Percentiles rank a stretch among this genome's conserved stretches.
Evolutionary conservation across 2,113 vertebrate genomes (phyloP).

Genomic region (Cyphotilapia sp.): DNA sequence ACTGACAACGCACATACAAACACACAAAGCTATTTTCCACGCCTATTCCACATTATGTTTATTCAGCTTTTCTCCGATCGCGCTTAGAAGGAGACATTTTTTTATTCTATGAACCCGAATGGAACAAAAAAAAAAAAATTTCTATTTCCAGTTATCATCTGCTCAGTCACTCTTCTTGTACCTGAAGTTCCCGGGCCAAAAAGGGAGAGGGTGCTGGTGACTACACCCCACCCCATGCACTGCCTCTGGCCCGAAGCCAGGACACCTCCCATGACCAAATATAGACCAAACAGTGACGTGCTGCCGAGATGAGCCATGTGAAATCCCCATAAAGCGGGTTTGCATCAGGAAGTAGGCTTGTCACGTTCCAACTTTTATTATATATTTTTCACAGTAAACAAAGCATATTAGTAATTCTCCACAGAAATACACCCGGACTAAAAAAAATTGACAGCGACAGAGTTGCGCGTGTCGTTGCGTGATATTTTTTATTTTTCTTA

Average conservation of each 20-base stretch:
- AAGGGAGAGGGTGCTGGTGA: conserved; percentile 12
- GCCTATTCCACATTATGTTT: not conserved
- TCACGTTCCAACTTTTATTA: not conserved
- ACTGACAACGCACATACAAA: not conserved
- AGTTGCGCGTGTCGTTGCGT: not conserved
- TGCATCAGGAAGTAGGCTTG: conserved; percentile 55
- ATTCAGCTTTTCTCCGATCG: not conserved
- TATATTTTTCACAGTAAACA: not conserved
- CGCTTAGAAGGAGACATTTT: not conserved
- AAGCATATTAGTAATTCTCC: not conserved
- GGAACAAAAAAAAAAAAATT: not conserved
- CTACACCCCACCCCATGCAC: conserved; percentile 53
- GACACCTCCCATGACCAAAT: conserved; percentile 71
- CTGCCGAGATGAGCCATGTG: conserved; percentile 62
- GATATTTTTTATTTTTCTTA: not conserved
- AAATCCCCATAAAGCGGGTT: conserved; percentile 64
- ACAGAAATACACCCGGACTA: not conserved
- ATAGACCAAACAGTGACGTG: conserved; percentile 68
- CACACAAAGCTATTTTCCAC: not conserved
- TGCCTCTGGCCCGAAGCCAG: conserved; percentile 34
- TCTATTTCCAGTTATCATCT: not conserved
- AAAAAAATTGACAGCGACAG: not conserved
- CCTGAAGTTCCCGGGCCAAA: conserved; percentile 2
- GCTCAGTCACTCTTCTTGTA: not conserved
- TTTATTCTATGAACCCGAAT: not conserved